Evolutionary conservation across 1,140 invertebrate genomes (phyloP).

Genomic region (Diorhabda sublineata): DNA sequence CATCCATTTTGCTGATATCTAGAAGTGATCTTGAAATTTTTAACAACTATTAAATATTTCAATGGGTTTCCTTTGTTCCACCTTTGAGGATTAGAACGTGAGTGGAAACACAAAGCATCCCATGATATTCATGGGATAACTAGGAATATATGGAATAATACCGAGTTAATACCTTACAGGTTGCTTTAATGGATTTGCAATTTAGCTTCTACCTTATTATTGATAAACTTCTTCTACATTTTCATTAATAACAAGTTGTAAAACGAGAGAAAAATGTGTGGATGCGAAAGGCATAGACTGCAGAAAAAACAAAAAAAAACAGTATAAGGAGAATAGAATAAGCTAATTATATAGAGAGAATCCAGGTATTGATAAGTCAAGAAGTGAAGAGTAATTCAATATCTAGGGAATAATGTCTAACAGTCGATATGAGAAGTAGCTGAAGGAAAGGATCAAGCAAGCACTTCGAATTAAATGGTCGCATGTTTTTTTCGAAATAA

Average conservation of each 20-base stretch:
- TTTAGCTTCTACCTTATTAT: not conserved
- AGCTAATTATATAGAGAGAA: no score
- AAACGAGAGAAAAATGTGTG: no score
- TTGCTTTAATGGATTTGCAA: not conserved
- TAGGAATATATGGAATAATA: not conserved
- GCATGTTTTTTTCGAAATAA: no score
- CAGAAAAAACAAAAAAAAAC: no score
- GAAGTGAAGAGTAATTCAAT: no score
- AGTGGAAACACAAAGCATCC: not conserved
- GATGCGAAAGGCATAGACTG: no score
- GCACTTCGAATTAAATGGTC: no score
- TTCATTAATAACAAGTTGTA: not conserved
- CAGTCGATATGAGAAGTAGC: no score
- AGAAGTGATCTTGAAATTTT: constrained; percentile 3
- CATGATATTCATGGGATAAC: constrained; percentile 2
- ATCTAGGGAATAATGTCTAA: no score
- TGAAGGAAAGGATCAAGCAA: no score
- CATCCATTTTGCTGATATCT: not conserved
- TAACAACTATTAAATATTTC: not conserved
- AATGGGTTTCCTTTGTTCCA: constrained; percentile 2
- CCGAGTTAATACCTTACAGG: not conserved
- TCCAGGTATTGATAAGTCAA: no score
- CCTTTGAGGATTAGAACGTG: constrained; percentile 1
- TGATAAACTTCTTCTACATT: not conserved
- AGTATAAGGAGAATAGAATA: no score